Evolutionary conservation across 92 coral and sea anemone genomes (phyloP).

Genomic region (Blastomussa wellsi): DNA sequence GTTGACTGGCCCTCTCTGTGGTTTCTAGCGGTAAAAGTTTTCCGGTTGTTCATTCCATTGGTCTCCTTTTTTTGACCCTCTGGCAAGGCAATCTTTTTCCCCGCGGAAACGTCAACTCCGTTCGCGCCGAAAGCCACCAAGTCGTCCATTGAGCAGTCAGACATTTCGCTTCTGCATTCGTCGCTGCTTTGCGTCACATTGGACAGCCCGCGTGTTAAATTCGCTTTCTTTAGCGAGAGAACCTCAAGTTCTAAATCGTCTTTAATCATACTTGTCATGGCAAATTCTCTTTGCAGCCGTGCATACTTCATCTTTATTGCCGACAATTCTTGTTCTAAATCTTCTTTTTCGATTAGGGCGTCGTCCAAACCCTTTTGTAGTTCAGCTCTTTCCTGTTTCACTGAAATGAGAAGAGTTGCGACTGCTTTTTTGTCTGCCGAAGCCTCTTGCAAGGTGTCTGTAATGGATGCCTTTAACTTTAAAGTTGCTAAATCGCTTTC

Average conservation of each 20-base stretch:
- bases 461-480: slow-evolving; percentile 71
- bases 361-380: slow-evolving; percentile 70
- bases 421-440: slow-evolving; percentile 59
- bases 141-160: slow-evolving; percentile 6
- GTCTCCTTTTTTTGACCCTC: background rate
- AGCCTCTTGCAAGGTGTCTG: slow-evolving; percentile 57
- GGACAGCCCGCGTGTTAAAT: background rate
- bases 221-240: slow-evolving; percentile 34
- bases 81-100: background rate
- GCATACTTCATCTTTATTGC: slow-evolving; percentile 51
- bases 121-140: background rate
- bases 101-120: background rate
- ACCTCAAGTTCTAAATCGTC: slow-evolving; percentile 73
- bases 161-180: background rate
- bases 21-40: background rate
- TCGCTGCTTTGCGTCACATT: slow-evolving; percentile 17
- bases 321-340: slow-evolving; percentile 66
- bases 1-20: background rate
- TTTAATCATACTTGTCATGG: slow-evolving; percentile 54
- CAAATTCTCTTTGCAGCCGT: slow-evolving; percentile 68
- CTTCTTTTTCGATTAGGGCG: slow-evolving; percentile 67
- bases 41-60: background rate
- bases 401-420: slow-evolving; percentile 78
- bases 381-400: slow-evolving; percentile 84
- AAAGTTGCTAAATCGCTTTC: slow-evolving; percentile 64